Base-by-base conservation (phyloP, 2,113 vertebrate genomes). In the Clinocottus analis region DNA sequence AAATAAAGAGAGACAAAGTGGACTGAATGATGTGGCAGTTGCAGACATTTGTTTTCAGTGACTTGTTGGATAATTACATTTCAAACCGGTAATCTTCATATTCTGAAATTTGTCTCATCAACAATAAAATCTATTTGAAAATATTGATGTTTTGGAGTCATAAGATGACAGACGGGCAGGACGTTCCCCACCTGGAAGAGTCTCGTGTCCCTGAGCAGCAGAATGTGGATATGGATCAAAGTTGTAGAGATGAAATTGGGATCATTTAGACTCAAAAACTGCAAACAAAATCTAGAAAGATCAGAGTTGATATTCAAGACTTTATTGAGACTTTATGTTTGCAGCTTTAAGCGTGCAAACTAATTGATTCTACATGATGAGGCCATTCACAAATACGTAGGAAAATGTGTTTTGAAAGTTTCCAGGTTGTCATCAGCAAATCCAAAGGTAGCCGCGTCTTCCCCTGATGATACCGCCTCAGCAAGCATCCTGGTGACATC, bases 281-380 rank as follows among this genome's bases (percentile, higher is more conserved):
- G 13, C 4, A 45, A n/a, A 79, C 37, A 27, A 68, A 66, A 23
- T 14, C 0, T 12, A 23, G 4, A 49, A 29, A 45, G 47, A 29
- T 23, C 1, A 31, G 12, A 3, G n/a, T 0, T 19, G 21, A 60
- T 37, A 67, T 59, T 31, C 25, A 64, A 31, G n/a, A 21, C 33
- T 86, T 85, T 78, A 75, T 78, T 78, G 21, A 65, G 27, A 2
- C 1, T 25, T 14, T 17, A n/a, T 27, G 53, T 41, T 25, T 21
- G 10, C 6, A 8, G 27, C 43, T 65, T 41, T 25, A 31, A 29
- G 45, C 12, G 13, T 23, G 4, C 39, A 55, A 27, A 55, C 11
- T 13, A 0, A 19, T 4, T 27, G 35, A 43, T 35, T 9, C 8
- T 31, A 14, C 10, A 41, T 53, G 16, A 64, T 33, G 12, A 7